phyloP scores from a whole-genome alignment of 1,140 invertebrate species.

The Bombus huntii region DNA sequence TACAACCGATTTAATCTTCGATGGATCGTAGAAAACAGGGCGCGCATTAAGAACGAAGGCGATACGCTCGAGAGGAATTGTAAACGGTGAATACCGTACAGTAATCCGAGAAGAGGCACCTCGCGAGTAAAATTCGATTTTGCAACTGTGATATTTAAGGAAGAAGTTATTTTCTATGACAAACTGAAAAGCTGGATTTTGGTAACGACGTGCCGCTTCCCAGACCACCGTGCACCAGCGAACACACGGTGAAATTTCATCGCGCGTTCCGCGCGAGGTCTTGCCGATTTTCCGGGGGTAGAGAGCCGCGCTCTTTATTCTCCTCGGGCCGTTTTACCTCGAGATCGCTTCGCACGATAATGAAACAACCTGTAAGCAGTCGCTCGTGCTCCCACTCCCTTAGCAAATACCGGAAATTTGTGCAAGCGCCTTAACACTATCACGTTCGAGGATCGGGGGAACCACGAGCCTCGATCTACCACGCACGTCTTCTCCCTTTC shows the following conservation, averaged over 20 bases:
- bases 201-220: not conserved
- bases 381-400: conserved; percentile 60
- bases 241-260: conserved; percentile 25
- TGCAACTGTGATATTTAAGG: not conserved
- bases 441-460: conserved; percentile 40
- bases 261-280: not conserved
- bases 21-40: conserved; percentile 35
- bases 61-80: not conserved
- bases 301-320: conserved; percentile 39
- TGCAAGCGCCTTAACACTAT: conserved; percentile 66
- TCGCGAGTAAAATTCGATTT: not conserved
- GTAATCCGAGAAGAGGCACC: not conserved
- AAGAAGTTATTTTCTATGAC: not conserved
- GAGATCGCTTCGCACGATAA: conserved; percentile 61
- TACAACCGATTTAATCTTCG: conserved; percentile 7
- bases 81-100: not conserved
- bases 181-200: not conserved
- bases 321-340: conserved; percentile 34
- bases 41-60: not conserved
- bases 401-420: conserved; percentile 69
- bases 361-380: conserved; percentile 52
- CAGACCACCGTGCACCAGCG: not conserved
- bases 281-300: conserved; percentile 19
- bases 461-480: conserved; percentile 57
- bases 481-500: conserved; percentile 40